Base-by-base conservation (phyloP, 2,113 vertebrate species). In the Podilymbus podiceps region DNA sequence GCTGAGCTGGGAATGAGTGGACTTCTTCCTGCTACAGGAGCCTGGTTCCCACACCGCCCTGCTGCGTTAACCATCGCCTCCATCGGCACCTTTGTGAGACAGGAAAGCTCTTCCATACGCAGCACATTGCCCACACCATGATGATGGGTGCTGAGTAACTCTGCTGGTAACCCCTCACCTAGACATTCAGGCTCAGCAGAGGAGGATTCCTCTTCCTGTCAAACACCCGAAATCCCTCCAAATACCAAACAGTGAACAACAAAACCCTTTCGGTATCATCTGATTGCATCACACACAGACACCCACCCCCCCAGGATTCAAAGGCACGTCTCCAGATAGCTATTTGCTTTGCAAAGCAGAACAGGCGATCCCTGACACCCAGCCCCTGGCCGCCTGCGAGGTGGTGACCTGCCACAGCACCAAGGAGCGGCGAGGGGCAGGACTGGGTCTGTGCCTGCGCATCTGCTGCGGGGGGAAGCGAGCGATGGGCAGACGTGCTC, bases 281-380 rank as follows among this genome's bases (percentile, higher is more conserved):
- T 13, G 66, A 88, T 92, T 91, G 89, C 96, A 95, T 94, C 96
- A 95, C 77, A 44, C 7, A 38, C 38, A 38, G 38, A 38, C 38
- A 38, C 58, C 6, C 49, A 9, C 14, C 73, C 35, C 67, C 31
- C 67, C 38, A 33, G 46, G 42, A 50, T 92, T 68, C 81, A 46
- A 63, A 82, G 28, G 50, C 83, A 44, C 0, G 10, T 85, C 95
- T 94, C 83, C 67, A 8, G 74, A 86, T 2, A 73, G 80, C 68
- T 17, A 9, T 56, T 33, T 47, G 78, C 85, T 68, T 74, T n/a
- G n/a, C 89, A 63, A 67, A 66, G 42, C 89, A 49, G 66, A 78
- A 1, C 88, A 93, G 85, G 79, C 44, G 80, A 40, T 78, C 71
- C 62, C 82, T 18, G 27, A 56, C 55, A 55, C 77, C 88, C 82